Evolutionary conservation across 2,113 vertebrate species (phyloP), one percentile per base, ranked within the genome.

Genomic region (Irena cyanogastra): DNA sequence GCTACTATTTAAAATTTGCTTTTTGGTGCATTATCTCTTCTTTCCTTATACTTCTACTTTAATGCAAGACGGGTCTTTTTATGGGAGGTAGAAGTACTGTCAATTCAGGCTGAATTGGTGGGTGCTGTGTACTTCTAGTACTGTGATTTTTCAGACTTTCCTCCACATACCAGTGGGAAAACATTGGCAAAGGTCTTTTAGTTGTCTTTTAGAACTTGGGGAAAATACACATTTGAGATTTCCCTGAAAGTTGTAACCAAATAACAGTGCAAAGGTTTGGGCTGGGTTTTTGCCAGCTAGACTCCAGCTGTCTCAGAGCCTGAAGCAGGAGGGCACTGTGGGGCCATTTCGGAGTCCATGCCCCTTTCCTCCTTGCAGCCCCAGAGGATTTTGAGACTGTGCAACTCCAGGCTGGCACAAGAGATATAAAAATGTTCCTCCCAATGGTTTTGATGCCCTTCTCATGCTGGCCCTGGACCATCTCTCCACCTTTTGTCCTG

Each of bases 361-460:
- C 4, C 1, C 53, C 23, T 78, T 92, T 81, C 14, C 39, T 80
- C 20, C 41, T 23, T 39, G 9, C 0, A 1, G 3, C 11, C n/a
- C 11, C 42, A 9, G 52, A 47, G 17, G 28, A 33, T 64, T 75
- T 56, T 57, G 66, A 76, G n/a, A 41, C 33, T 1, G 0, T 71
- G 37, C 12, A 52, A 7, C 39, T 53, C 1, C 0, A 0, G 39
- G 22, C 37, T 81, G 31, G 42, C 47, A 5, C 1, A 27, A 7
- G 30, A 65, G 16, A 50, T 83, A 35, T n/a, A 47, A 81, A 84
- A 86, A 4, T 0, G 0, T 65, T 72, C 15, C 11, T 84, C 13
- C 10, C 2, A 13, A 3, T 61, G 23, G 16, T 35, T 76, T 76
- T 53, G 59, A 27, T 85, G n/a, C 7, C 37, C 12, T 87, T 89